A percentile compares a stretch with the other conserved stretches of the same genome.
Evolutionary conservation across 2,797 vertebrate species (phyloP).

Genomic region (Pogoniulus pusillus): DNA sequence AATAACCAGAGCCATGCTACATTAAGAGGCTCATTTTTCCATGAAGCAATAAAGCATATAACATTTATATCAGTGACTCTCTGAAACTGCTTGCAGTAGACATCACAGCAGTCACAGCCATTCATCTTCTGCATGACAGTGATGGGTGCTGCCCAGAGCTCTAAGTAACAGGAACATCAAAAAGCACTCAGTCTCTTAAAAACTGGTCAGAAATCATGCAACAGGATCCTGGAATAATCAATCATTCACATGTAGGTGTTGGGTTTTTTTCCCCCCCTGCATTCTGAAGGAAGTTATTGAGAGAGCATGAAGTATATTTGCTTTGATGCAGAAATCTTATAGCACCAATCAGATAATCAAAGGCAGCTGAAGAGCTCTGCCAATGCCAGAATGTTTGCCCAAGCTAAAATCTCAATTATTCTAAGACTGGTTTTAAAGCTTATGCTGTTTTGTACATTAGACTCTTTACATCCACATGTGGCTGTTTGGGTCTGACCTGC

Average conservation of each 20-base stretch:
- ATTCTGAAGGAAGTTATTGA: not conserved
- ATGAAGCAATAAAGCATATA: conserved; percentile 41
- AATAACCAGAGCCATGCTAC: conserved; percentile 18
- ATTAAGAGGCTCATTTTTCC: conserved; percentile 60
- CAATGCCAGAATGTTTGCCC: not conserved
- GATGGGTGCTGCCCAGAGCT: not conserved
- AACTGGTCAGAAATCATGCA: conserved; percentile 27
- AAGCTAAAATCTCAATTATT: not conserved
- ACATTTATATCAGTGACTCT: conserved; percentile 50
- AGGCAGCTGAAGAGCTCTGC: not conserved
- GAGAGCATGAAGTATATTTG: not conserved
- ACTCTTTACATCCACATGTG: not conserved
- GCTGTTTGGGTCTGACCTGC: too few relatives aligned
- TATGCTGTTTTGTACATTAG: not conserved
- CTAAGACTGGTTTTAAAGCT: too few relatives aligned
- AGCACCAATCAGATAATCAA: not conserved
- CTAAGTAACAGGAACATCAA: conserved; percentile 26
- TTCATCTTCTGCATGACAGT: conserved; percentile 26
- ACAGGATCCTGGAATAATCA: conserved; percentile 22
- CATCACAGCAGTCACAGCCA: conserved; percentile 1
- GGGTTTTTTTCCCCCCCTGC: not conserved
- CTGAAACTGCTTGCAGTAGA: conserved; percentile 17
- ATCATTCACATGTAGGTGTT: not conserved
- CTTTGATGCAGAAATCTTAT: conserved; percentile 9
- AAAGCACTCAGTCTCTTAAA: conserved; percentile 38